Conservation (phyloP, 2,888 invertebrate species). For the Pterostichus madidus region DNA sequence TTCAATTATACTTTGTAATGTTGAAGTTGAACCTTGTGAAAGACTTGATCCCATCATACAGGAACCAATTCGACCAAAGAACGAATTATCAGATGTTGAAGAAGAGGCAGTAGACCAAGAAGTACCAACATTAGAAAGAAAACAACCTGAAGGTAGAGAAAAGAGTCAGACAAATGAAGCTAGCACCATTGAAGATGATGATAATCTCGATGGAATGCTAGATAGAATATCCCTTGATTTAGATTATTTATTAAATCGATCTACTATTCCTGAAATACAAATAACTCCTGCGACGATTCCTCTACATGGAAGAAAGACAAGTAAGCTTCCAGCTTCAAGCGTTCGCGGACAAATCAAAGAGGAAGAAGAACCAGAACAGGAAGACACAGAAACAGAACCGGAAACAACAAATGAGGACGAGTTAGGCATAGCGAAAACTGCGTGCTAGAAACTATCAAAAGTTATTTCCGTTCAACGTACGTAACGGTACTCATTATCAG, state of each 20-base stretch:
- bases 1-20: slow-evolving; percentile 73
- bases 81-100: slow-evolving; percentile 67
- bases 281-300: slow-evolving; percentile 62
- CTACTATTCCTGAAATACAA: slow-evolving; percentile 49
- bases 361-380: slow-evolving; percentile 70
- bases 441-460: slow-evolving; percentile 13
- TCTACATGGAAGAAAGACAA: slow-evolving; percentile 70
- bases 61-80: slow-evolving; percentile 58
- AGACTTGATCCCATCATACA: background rate
- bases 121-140: slow-evolving; percentile 69
- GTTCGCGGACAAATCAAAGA: slow-evolving; percentile 73
- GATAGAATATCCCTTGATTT: slow-evolving; percentile 90
- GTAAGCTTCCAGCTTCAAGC: slow-evolving; percentile 72
- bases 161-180: slow-evolving; percentile 59
- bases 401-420: slow-evolving; percentile 20
- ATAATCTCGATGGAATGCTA: slow-evolving; percentile 82
- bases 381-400: slow-evolving; percentile 3
- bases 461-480: background rate
- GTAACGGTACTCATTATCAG: background rate
- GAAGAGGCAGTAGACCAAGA: slow-evolving; percentile 57
- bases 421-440: slow-evolving; percentile 52
- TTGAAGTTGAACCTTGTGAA: slow-evolving; percentile 71
- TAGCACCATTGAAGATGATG: slow-evolving; percentile 74
- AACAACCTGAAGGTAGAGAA: slow-evolving; percentile 75
- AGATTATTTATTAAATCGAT: slow-evolving; percentile 86